These are phyloP conservation scores for Drosophila ercepeae DNA, from an alignment of 1,140 invertebrate species.

Conservation along the genomic window DNA sequence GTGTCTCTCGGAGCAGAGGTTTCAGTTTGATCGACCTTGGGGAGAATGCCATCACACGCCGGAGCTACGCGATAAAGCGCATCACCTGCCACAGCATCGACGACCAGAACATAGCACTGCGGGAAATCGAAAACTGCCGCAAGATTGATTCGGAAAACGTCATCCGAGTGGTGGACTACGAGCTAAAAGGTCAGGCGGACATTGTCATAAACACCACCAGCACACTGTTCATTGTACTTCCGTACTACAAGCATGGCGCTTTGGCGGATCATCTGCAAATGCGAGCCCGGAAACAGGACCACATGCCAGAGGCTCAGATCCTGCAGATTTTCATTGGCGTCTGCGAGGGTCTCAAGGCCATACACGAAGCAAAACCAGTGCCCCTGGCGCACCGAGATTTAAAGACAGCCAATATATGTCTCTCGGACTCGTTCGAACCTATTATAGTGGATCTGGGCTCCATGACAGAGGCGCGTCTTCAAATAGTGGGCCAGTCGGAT, in stretches of 20 bases:
- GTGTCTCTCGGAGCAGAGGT: conserved; percentile 85
- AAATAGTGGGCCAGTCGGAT: conserved; percentile 89
- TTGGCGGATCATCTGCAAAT: conserved; percentile 88
- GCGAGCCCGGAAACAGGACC: conserved; percentile 86
- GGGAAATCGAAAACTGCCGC: conserved; percentile 91
- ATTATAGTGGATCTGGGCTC: conserved; percentile 95
- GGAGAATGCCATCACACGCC: conserved; percentile 89
- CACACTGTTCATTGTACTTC: conserved; percentile 91
- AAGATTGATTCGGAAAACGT: conserved; percentile 90
- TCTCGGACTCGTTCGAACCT: conserved; percentile 89
- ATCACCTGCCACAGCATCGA: conserved; percentile 92
- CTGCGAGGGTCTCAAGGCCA: conserved; percentile 90
- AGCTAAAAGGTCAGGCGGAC: conserved; percentile 86
- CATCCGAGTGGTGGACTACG: conserved; percentile 90
- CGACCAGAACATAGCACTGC: conserved; percentile 89
- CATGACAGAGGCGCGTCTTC: conserved; percentile 89
- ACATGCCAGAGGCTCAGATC: conserved; percentile 87
- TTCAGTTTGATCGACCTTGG: conserved; percentile 93
- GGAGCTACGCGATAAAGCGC: conserved; percentile 91
- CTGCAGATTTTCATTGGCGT: conserved; percentile 90
- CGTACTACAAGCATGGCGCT: conserved; percentile 93
- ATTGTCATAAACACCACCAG: conserved; percentile 88
- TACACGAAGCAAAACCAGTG: conserved; percentile 90
- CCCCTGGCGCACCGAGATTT: conserved; percentile 93
- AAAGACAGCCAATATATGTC: conserved; percentile 93